Base-by-base conservation (phyloP, 1,140 invertebrate genomes). In the Augochlora pura region DNA sequence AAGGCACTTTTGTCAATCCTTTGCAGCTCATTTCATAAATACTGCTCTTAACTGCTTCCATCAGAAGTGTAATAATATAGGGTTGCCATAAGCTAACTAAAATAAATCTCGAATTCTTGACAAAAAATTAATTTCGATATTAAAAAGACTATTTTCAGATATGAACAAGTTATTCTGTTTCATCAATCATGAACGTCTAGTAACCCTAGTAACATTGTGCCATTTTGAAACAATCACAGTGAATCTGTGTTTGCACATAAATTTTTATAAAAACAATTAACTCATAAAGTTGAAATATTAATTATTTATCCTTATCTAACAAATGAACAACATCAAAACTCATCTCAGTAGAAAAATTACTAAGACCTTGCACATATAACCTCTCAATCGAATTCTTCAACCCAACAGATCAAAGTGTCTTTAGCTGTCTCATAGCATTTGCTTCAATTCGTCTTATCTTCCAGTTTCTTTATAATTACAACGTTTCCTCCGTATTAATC, bases 1-100 rank as follows among this genome's bases (percentile, higher is more conserved):
- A 77, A 77, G 74, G 66, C 74, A 77, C 74, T 77, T 77, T 1
- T 38, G n/a, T 49, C 14, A 3, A 75, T 52, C 18, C 57, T 25
- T 14, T 9, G n/a, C 16, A 16, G 59, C n/a, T 21, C 0, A 18
- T 18, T 2, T 59, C 39, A 49, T 64, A 60, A 52, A 67, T 38
- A n/a, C 49, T 27, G 10, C 21, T 32, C 14, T 8, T 16, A 23
- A 62, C 25, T 67, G 8, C 25, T 66, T n/a, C 54, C 23, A 21
- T 68, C 25, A 46, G 14, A 12, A 46, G 9, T 12, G 12, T 46
- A 46, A 46, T 46, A n/a, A 46, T 14, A 12, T 2, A 46, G 42
- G 42, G 42, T 46, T 46, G 12, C 42, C 42, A 46, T 46, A 46
- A 2, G 1, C 12, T 10, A 12, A 10, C 42, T 12, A 46, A 46